Base-by-base conservation (phyloP, 2,113 vertebrate genomes). In the Cololabis saira region DNA sequence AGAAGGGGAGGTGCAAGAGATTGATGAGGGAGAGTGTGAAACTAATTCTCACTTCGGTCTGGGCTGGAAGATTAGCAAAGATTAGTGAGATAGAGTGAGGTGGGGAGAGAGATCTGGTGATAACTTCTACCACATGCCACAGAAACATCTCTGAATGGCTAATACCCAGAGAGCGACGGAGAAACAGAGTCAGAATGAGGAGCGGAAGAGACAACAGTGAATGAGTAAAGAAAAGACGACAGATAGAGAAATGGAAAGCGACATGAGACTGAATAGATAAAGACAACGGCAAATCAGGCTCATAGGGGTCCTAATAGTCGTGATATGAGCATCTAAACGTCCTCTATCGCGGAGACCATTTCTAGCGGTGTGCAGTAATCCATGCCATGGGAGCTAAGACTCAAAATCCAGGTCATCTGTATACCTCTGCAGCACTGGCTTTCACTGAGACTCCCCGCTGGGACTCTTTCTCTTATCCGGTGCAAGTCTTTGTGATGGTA, bases 1-100 rank as follows among this genome's bases (percentile, higher is more conserved):
- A 72, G 80, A 64, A 67, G 71, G 79, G 68, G 76, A 83, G 78
- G 90, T 80, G 84, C 79, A 71, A 72, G 80, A 88, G 89, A 93
- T 91, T 92, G 89, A 91, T 91, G 91, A 92, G 85, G 56, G 75
- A 86, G 87, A 90, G 82, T 77, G 87, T 90, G 89, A 90, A 93
- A 92, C 88, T 90, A 93, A 94, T 94, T 94, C 92, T 92, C 90
- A 92, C 90, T 93, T 92, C 88, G 89, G 90, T 90, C 84, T 89
- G 86, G 87, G 83, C 87, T 83, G 88, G 80, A 87, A 94, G 91
- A 92, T 91, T 93, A 92, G 86, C 84, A 88, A 87, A 91, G 92
- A 92, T 92, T 94, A 92, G 75, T 88, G 82, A 74, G 86, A 87
- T 82, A 76, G 87, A 86, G 82, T 61, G 77, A 87, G 76, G 62